These are phyloP conservation scores for Clavelina lepadiformis DNA, from an alignment of 23 tunicate genomes.

Conservation along the genomic window DNA sequence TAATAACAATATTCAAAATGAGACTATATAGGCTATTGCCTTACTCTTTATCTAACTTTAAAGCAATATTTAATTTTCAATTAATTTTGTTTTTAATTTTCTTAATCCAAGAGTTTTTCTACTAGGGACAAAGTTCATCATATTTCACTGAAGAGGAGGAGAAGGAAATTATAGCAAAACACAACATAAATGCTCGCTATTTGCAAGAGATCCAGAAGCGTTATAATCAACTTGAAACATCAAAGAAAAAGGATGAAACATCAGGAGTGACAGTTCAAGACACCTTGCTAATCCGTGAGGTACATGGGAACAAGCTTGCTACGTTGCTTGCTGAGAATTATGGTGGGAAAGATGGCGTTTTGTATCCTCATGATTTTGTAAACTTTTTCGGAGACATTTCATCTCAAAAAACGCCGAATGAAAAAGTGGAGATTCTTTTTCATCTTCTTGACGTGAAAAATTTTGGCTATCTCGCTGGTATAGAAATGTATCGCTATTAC, in stretches of 20 bases:
- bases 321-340: slow-evolving; percentile 51
- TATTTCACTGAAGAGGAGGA: slow-evolving; percentile 79
- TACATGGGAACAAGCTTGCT: slow-evolving; percentile 49
- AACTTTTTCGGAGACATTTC: slow-evolving; percentile 51
- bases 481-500: slow-evolving; percentile 74
- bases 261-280: slow-evolving; percentile 53
- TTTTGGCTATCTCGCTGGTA: slow-evolving; percentile 53
- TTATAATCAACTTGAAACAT: slow-evolving; percentile 50
- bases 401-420: slow-evolving; percentile 31
- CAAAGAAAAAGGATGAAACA: slow-evolving; percentile 56
- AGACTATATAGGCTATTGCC: no score
- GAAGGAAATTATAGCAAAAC: slow-evolving; percentile 45
- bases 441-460: slow-evolving; percentile 53
- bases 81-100: no score
- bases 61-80: no score
- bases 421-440: slow-evolving; percentile 65
- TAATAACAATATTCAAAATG: no score
- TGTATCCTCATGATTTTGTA: slow-evolving; percentile 72
- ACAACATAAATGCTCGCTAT: slow-evolving; percentile 30
- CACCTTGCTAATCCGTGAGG: slow-evolving; percentile 54
- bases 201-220: slow-evolving; percentile 72
- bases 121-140: slow-evolving; percentile 84
- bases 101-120: background rate
- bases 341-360: slow-evolving; percentile 43
- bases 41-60: no score